phyloP scores from a whole-genome alignment of 1,140 invertebrate genomes.

The Camponotus vicinus region DNA sequence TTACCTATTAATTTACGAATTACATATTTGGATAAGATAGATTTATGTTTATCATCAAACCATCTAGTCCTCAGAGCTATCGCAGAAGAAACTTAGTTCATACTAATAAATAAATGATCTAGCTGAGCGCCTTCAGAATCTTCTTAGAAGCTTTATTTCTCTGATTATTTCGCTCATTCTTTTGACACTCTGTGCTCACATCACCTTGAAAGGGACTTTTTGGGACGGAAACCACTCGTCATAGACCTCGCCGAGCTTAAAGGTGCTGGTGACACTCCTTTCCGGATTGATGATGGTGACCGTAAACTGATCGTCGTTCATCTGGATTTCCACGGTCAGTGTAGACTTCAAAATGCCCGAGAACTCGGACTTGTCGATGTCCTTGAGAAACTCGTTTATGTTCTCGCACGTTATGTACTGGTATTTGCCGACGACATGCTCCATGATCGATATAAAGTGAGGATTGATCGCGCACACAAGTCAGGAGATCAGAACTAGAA shows the following conservation, averaged over 20 bases:
- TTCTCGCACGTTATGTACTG: constrained; percentile 81
- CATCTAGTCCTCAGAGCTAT: too few species aligned
- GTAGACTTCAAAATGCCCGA: constrained; percentile 70
- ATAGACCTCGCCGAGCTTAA: constrained; percentile 81
- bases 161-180: not conserved
- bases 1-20: too few species aligned
- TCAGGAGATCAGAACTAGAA: not conserved
- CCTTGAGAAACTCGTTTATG: constrained; percentile 82
- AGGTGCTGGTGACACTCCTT: constrained; percentile 75
- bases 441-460: constrained; percentile 69
- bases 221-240: constrained; percentile 81
- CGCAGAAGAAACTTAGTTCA: too few species aligned
- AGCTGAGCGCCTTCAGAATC: too few species aligned
- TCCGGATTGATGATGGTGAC: constrained; percentile 79
- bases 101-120: too few species aligned
- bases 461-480: constrained; percentile 26
- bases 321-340: constrained; percentile 78
- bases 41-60: not conserved
- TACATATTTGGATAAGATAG: too few species aligned
- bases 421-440: constrained; percentile 82
- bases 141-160: not conserved
- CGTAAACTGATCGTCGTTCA: constrained; percentile 77
- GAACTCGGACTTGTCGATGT: constrained; percentile 72
- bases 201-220: constrained; percentile 79
- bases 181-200: not conserved